These are phyloP conservation scores for Masticophis lateralis DNA, from an alignment of 2,797 vertebrate species.

Conservation along the genomic window DNA sequence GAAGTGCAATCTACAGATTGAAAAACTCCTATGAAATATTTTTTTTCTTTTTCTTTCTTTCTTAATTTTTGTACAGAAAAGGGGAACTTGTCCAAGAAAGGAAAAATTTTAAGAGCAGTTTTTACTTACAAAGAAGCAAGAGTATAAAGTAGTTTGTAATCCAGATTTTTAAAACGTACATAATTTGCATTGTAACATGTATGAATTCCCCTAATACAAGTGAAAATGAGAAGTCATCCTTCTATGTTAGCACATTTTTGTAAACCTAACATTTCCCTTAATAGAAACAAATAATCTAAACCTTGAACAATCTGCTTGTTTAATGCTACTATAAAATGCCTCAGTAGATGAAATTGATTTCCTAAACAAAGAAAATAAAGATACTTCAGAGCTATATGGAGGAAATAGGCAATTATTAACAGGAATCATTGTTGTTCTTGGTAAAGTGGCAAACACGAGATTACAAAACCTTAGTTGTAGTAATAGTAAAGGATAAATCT, in stretches of 20 bases:
- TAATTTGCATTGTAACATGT: background rate
- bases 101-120: background rate
- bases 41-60: background rate
- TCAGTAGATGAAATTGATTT: background rate
- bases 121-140: background rate
- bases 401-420: background rate
- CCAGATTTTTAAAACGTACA: background rate
- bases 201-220: background rate
- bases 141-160: background rate
- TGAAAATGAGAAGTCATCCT: background rate
- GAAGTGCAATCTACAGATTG: background rate
- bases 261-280: background rate
- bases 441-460: background rate
- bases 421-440: background rate
- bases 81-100: background rate
- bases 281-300: background rate
- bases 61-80: background rate
- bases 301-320: background rate
- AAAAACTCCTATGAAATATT: background rate
- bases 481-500: background rate
- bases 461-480: background rate
- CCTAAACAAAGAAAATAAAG: background rate
- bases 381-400: background rate
- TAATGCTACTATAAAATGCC: background rate
- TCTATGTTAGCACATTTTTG: background rate